Evolutionary conservation across 2,797 vertebrate genomes (phyloP).

Genomic region (Trachurus trachurus): DNA sequence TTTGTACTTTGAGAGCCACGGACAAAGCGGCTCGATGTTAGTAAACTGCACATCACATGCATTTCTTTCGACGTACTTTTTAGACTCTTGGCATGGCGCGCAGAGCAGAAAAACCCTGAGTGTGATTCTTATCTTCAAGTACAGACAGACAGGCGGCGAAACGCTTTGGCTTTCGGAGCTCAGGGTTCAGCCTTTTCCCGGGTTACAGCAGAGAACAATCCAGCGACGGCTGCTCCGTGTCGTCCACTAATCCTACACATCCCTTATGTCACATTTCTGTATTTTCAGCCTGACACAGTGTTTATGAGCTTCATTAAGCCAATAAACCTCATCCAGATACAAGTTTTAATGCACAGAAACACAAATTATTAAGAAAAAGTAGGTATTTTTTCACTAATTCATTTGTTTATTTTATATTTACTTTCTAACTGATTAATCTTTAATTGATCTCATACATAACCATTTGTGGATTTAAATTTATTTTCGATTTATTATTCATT

Average conservation of each 20-base stretch:
- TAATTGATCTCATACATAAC: conserved; percentile 16
- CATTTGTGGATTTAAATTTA: conserved; percentile 6
- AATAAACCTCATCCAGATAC: neutral
- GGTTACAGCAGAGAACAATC: conserved; percentile 58
- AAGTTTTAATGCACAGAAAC: neutral
- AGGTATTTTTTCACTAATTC: neutral
- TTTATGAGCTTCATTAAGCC: neutral
- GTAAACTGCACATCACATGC: conserved; percentile 69
- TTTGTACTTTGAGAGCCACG: conserved; percentile 57
- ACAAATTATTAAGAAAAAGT: neutral
- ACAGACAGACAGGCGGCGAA: conserved; percentile 71
- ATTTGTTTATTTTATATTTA: conserved; percentile 13
- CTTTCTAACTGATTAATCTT: neutral
- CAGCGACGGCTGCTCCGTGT: conserved; percentile 42
- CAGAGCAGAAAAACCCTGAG: conserved; percentile 41
- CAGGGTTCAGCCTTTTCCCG: conserved; percentile 50
- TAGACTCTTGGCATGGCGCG: conserved; percentile 57
- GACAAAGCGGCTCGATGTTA: conserved; percentile 62
- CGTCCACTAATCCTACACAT: conserved; percentile 45
- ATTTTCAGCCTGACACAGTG: conserved; percentile 5
- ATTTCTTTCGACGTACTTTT: conserved; percentile 53
- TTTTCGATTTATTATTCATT: conserved; percentile 33
- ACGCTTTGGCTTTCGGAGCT: conserved; percentile 41
- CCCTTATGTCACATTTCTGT: conserved; percentile 20
- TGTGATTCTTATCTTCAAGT: conserved; percentile 73